Percentiles rank a stretch among this genome's conserved stretches.
Evolutionary conservation across 2,888 invertebrate genomes (phyloP).

Genomic region (Nemapogon koenigi): DNA sequence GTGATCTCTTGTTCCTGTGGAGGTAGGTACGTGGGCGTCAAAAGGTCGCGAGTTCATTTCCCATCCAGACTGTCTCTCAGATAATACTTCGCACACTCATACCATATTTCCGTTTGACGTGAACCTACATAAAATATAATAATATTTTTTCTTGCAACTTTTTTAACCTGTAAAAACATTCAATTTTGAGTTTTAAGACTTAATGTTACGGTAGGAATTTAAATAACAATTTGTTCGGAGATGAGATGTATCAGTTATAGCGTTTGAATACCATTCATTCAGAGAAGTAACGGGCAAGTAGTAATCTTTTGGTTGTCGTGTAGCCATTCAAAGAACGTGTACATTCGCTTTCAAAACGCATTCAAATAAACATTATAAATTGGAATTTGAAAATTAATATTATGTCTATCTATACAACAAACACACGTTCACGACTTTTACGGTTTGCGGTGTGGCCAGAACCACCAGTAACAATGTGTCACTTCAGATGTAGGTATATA

Average conservation of each 20-base stretch:
- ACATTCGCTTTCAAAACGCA: background rate
- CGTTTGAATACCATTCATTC: slow-evolving; percentile 6
- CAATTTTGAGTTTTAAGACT: too few species aligned
- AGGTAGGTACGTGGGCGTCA: slow-evolving; percentile 2
- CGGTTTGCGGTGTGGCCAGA: too few species aligned
- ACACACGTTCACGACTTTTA: too few species aligned
- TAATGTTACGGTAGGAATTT: too few species aligned
- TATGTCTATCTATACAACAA: too few species aligned
- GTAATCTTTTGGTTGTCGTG: slow-evolving; percentile 8
- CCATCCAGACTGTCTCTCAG: background rate
- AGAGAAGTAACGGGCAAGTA: slow-evolving; percentile 9
- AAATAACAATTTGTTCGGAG: background rate
- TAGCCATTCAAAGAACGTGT: slow-evolving; percentile 5
- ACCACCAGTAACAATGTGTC: too few species aligned
- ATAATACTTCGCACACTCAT: slow-evolving; percentile 3
- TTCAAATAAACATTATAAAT: too few species aligned
- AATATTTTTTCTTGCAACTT: too few species aligned
- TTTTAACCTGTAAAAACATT: too few species aligned
- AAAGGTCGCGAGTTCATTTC: slow-evolving; percentile 6
- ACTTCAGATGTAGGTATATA: too few species aligned
- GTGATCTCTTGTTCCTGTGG: background rate
- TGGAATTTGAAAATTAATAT: too few species aligned
- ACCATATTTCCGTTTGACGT: slow-evolving; percentile 9
- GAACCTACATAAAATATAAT: slow-evolving; percentile 9
- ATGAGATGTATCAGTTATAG: slow-evolving; percentile 2